phyloP scores from a whole-genome alignment of 2,888 invertebrate species.

The Archips xylosteana region DNA sequence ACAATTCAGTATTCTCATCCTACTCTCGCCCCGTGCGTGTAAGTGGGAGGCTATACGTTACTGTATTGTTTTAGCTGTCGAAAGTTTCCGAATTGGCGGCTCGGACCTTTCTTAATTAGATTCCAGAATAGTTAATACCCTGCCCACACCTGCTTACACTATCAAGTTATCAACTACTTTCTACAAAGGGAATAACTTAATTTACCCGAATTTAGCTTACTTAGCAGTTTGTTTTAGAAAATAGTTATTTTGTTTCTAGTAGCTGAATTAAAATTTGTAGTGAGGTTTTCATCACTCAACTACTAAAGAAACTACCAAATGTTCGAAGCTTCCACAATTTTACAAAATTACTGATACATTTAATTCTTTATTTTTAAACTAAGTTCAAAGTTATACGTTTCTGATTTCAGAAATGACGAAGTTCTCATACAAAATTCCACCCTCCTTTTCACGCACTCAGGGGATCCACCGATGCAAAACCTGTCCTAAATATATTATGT shows the following conservation, averaged over 20 bases:
- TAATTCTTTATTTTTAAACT: no score
- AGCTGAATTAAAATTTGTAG: no score
- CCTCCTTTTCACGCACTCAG: no score
- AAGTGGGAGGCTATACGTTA: not conserved
- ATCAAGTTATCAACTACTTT: conserved; percentile 20
- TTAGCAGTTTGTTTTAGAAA: not conserved
- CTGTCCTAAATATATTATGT: no score
- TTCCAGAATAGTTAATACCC: conserved; percentile 15
- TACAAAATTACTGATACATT: no score
- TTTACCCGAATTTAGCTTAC: conserved; percentile 3
- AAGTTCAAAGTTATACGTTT: no score
- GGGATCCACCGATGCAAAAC: no score
- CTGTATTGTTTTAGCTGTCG: conserved; percentile 4
- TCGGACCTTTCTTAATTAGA: conserved; percentile 16
- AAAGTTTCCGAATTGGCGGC: conserved; percentile 17
- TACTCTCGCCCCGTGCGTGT: not conserved
- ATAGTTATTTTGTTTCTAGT: not conserved
- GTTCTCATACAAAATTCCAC: no score
- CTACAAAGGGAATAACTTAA: conserved; percentile 10
- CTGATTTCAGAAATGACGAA: no score
- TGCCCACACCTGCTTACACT: conserved; percentile 1
- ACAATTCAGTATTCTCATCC: not conserved
- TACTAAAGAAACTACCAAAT: no score
- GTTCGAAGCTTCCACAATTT: no score
- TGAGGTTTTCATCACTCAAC: no score